phyloP scores from a whole-genome alignment of 1,140 invertebrate genomes.

The Chionoecetes opilio region DNA sequence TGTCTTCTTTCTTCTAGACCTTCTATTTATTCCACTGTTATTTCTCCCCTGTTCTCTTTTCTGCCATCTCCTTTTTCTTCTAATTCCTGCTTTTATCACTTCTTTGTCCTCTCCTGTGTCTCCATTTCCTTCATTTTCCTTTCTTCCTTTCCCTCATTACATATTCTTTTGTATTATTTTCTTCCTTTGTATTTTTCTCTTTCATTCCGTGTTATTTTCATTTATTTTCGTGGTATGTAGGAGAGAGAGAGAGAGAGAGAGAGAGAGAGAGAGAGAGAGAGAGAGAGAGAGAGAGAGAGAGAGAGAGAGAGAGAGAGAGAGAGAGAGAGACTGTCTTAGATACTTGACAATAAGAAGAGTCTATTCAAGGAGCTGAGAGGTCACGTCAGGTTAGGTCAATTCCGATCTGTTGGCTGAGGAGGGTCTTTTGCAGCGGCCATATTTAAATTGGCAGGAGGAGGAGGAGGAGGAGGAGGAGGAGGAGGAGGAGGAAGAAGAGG shows the following conservation, averaged over 20 bases:
- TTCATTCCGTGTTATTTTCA: background rate
- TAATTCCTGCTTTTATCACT: background rate
- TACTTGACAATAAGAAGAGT: background rate
- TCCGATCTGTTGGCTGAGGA: constrained; percentile 22
- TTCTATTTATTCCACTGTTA: background rate
- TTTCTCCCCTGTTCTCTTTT: background rate
- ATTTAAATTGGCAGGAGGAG: constrained; percentile 19
- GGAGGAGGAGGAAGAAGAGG: background rate
- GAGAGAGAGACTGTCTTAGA: background rate
- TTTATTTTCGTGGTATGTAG: background rate
- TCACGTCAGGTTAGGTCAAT: constrained; percentile 2
- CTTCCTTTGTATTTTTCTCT: background rate
- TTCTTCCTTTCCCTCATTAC: background rate
- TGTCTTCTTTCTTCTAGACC: background rate
- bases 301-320: constrained; percentile 23
- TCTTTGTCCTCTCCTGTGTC: background rate
- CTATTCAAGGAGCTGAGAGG: background rate
- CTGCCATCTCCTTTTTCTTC: background rate
- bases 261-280: constrained; percentile 28
- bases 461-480: background rate
- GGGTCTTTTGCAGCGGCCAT: background rate
- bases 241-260: constrained; percentile 32
- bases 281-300: constrained; percentile 10
- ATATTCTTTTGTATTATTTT: background rate
- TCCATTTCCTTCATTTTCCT: background rate